phyloP scores from a whole-genome alignment of 1,140 invertebrate genomes.

The Homalodisca vitripennis region DNA sequence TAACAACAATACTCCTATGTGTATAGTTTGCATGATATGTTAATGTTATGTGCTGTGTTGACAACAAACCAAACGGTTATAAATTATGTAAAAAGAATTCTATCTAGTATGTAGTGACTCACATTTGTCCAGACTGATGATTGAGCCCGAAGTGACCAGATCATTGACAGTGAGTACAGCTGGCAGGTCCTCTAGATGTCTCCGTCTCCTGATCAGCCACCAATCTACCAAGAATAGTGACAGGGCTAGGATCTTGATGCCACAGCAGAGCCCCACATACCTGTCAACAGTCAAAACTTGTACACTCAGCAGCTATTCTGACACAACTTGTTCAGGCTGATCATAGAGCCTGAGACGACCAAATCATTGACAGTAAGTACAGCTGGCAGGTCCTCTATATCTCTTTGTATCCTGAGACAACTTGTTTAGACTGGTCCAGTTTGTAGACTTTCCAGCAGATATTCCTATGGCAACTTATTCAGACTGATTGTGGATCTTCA shows the following conservation, averaged over 20 bases:
- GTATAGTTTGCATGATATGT: too few species aligned
- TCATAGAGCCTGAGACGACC: conserved; percentile 48
- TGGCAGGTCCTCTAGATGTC: conserved; percentile 69
- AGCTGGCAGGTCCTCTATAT: conserved; percentile 69
- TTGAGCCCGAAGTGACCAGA: conserved; percentile 70
- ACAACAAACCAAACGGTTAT: too few species aligned
- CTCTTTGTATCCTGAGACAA: conserved; percentile 60
- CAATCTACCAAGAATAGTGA: conserved; percentile 86
- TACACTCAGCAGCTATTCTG: not conserved
- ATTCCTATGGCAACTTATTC: too few species aligned
- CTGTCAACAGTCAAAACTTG: conserved; percentile 49
- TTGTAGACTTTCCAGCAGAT: too few species aligned
- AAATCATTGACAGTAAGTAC: conserved; percentile 72
- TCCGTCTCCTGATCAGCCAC: conserved; percentile 78
- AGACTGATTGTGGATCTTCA: too few species aligned
- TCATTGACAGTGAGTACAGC: conserved; percentile 70
- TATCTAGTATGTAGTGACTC: too few species aligned
- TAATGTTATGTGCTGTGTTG: too few species aligned
- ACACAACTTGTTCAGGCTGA: conserved; percentile 3
- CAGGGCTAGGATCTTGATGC: conserved; percentile 85
- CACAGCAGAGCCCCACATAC: conserved; percentile 86
- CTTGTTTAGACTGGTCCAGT: not conserved
- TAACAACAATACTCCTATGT: too few species aligned
- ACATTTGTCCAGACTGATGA: conserved; percentile 86
- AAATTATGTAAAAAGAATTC: too few species aligned